A percentile compares a stretch with the other conserved stretches of the same genome.
Conservation (phyloP, 1,140 invertebrate genomes). For the Drosophila sucinea region DNA sequence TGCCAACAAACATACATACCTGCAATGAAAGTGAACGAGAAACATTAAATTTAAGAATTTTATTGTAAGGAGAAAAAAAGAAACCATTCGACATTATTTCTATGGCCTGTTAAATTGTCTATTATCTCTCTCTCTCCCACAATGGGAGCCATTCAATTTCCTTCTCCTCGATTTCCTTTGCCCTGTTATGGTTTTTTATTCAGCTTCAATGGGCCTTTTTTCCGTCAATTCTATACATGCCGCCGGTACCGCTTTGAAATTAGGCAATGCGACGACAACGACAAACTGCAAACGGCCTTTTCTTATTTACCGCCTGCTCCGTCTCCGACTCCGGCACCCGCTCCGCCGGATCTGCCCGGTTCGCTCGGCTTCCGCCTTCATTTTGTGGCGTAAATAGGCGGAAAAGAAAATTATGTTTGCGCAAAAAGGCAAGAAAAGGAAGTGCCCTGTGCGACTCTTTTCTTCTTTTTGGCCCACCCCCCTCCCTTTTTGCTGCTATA, state of each 20-base stretch:
- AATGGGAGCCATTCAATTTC: neutral
- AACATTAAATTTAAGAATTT: neutral
- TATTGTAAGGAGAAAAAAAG: neutral
- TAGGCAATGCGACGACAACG: conserved; percentile 32
- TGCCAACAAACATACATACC: conserved; percentile 49
- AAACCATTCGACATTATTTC: neutral
- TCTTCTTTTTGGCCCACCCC: neutral
- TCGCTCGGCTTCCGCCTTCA: conserved; percentile 41
- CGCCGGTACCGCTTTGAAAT: conserved; percentile 63
- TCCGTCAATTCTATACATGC: conserved; percentile 44
- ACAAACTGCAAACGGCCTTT: conserved; percentile 19
- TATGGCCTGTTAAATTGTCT: conserved; percentile 5
- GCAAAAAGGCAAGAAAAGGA: conserved; percentile 44
- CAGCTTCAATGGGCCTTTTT: conserved; percentile 14
- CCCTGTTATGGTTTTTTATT: conserved; percentile 5
- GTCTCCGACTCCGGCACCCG: neutral
- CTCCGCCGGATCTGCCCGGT: neutral
- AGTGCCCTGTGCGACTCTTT: conserved; percentile 10
- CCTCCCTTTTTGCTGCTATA: conserved; percentile 26
- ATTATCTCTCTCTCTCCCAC: neutral
- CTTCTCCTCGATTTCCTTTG: conserved; percentile 2
- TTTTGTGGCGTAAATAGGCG: conserved; percentile 76
- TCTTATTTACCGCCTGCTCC: conserved; percentile 47
- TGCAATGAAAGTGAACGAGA: conserved; percentile 45
- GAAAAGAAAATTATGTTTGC: conserved; percentile 82